Percentiles rank a stretch among this genome's conserved stretches.
phyloP scores from a whole-genome alignment of 92 coral and sea anemone species.

The Umimayanthus chanpuru region DNA sequence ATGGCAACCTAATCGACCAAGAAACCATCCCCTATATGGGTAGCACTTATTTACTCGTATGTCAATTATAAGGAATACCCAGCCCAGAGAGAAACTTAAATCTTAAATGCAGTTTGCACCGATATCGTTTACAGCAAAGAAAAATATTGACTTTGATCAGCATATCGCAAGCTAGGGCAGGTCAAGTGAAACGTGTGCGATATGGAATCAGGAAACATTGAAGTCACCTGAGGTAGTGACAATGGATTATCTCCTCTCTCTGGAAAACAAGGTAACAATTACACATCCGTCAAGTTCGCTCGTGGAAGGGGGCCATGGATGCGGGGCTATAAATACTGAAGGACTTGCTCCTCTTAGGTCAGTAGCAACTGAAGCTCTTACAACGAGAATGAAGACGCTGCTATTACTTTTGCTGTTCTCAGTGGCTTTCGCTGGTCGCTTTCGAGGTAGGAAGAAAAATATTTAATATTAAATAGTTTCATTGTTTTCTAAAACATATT shows the following conservation, averaged over 20 bases:
- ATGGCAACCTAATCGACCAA: too few species aligned
- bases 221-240: neutral
- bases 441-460: neutral
- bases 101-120: too few species aligned
- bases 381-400: slow-evolving; percentile 10
- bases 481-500: neutral
- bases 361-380: slow-evolving; percentile 10
- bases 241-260: neutral
- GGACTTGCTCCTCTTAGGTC: neutral
- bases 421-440: neutral
- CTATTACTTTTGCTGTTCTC: slow-evolving; percentile 11
- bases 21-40: too few species aligned
- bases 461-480: neutral
- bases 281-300: neutral
- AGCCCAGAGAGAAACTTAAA: too few species aligned
- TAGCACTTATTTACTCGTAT: too few species aligned
- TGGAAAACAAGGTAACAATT: neutral
- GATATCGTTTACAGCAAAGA: neutral
- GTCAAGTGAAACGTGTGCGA: neutral
- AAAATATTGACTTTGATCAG: neutral
- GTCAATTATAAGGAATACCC: too few species aligned
- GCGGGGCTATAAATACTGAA: slow-evolving; percentile 16
- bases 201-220: neutral
- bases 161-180: neutral
- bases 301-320: neutral